Evolutionary conservation across 2,113 vertebrate genomes (phyloP).

Genomic region (Tenebrosternarchus preto): DNA sequence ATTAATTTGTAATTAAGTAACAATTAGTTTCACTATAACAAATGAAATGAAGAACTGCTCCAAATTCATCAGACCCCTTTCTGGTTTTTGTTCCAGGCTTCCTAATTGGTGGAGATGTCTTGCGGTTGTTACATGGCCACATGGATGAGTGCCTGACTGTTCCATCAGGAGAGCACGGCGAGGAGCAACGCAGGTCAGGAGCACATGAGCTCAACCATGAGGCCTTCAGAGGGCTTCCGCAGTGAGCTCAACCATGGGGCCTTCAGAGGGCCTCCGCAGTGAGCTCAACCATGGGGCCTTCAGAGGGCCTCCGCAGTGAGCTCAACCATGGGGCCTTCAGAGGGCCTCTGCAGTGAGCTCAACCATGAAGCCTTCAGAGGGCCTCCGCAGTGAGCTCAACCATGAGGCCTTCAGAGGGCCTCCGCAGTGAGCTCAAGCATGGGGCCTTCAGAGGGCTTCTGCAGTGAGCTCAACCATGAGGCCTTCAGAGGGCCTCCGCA

Average conservation of each 20-base stretch:
- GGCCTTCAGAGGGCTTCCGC: background rate
- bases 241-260: background rate
- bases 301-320: too few species aligned
- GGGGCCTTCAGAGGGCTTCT: too few species aligned
- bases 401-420: too few species aligned
- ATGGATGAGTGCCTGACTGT: conserved; percentile 98
- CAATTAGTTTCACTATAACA: background rate
- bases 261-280: too few species aligned
- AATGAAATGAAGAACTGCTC: background rate
- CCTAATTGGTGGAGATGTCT: conserved; percentile 92
- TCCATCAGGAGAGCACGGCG: conserved; percentile 89
- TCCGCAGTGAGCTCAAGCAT: too few species aligned
- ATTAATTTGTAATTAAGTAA: background rate
- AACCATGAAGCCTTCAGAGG: too few species aligned
- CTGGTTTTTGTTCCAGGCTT: conserved; percentile 74
- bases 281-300: too few species aligned
- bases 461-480: background rate
- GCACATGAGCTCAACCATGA: background rate
- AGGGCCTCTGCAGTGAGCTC: too few species aligned
- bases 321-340: too few species aligned
- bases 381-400: too few species aligned
- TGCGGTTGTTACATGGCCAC: conserved; percentile 91
- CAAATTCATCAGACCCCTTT: background rate
- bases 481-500: background rate
- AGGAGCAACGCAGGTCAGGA: conserved; percentile 89